phyloP scores from a whole-genome alignment of 1,140 invertebrate species.

The Parasteatoda tepidariorum region DNA sequence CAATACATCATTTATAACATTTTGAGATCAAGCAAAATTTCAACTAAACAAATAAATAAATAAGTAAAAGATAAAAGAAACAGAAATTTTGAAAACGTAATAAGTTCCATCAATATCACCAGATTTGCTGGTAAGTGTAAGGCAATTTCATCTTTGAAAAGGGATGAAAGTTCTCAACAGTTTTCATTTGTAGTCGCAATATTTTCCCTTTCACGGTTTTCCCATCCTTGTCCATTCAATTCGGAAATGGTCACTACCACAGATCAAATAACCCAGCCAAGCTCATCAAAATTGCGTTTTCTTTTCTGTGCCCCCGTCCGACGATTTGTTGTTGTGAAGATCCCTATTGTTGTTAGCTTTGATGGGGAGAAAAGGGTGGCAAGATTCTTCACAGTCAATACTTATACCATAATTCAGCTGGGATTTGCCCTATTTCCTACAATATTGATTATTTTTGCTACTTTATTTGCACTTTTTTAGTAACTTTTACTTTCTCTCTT shows the following conservation, averaged over 20 bases:
- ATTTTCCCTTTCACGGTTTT: not conserved
- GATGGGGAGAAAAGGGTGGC: not conserved
- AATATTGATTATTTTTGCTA: too few relatives aligned
- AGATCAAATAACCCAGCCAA: slow-evolving; percentile 32
- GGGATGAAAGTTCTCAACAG: not conserved
- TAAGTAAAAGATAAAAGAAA: too few relatives aligned
- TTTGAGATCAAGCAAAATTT: not conserved
- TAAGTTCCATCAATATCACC: not conserved
- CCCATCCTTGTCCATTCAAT: not conserved
- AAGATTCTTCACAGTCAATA: slow-evolving; percentile 8
- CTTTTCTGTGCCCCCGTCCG: slow-evolving; percentile 2
- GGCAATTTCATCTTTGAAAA: not conserved
- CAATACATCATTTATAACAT: not conserved
- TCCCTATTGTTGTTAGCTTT: slow-evolving; percentile 25
- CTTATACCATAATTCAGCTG: slow-evolving; percentile 15
- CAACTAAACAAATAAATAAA: too few relatives aligned
- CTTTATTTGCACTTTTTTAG: too few relatives aligned
- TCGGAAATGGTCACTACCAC: slow-evolving; percentile 19
- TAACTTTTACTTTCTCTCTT: too few relatives aligned
- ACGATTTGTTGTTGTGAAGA: slow-evolving; percentile 15
- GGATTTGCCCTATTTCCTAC: slow-evolving; percentile 24
- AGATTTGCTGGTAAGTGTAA: not conserved
- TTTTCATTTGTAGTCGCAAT: not conserved
- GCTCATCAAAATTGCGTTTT: slow-evolving; percentile 52
- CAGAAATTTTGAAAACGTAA: not conserved